Conservation (phyloP, 2,888 invertebrate species). For the Noctua janthina region DNA sequence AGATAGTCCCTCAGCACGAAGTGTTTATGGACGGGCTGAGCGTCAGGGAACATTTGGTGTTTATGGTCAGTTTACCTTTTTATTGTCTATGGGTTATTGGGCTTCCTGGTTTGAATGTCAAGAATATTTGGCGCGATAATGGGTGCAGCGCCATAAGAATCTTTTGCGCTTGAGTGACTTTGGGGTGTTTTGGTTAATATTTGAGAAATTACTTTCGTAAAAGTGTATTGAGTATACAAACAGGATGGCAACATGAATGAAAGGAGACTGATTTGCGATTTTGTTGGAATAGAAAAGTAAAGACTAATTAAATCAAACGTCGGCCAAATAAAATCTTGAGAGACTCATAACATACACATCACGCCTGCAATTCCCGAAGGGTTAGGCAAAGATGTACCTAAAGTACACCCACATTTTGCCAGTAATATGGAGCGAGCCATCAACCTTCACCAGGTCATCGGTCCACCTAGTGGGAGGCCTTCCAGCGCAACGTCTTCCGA, state of each 20-base stretch:
- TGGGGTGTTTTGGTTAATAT: not conserved
- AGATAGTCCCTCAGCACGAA: conserved; percentile 92
- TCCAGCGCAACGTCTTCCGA: too few relatives aligned
- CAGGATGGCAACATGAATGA: not conserved
- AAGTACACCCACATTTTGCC: too few relatives aligned
- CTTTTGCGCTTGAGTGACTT: not conserved
- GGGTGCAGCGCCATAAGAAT: too few relatives aligned
- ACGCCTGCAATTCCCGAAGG: too few relatives aligned
- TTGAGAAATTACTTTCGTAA: not conserved
- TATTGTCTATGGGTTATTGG: conserved; percentile 14
- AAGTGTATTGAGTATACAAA: not conserved
- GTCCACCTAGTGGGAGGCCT: too few relatives aligned
- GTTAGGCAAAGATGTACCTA: too few relatives aligned
- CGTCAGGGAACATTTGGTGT: conserved; percentile 92
- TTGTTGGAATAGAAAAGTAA: not conserved
- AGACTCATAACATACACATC: too few relatives aligned
- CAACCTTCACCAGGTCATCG: too few relatives aligned
- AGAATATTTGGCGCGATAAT: not conserved
- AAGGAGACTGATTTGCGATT: not conserved
- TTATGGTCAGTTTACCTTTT: conserved; percentile 89
- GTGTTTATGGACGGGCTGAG: conserved; percentile 91
- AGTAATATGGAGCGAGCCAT: too few relatives aligned
- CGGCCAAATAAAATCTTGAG: too few relatives aligned
- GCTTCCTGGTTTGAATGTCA: conserved; percentile 56
- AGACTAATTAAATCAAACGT: too few relatives aligned